A percentile compares a stretch with the other conserved stretches of the same genome.
Evolutionary conservation across 2,888 invertebrate species (phyloP).

Genomic region (Drosophila algonquin): DNA sequence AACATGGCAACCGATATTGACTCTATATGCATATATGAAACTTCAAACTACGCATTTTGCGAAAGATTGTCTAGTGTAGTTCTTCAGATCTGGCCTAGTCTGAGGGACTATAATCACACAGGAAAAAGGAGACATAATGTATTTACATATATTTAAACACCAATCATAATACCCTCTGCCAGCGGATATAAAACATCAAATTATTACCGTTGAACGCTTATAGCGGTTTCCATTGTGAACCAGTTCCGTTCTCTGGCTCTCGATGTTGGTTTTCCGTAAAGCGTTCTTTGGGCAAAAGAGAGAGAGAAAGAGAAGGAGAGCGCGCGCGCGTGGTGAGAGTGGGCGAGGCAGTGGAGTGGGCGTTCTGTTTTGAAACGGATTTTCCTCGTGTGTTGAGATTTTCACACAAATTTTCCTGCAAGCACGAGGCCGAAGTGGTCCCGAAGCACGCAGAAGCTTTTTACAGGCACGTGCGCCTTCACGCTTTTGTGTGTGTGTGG

Average conservation of each 20-base stretch:
- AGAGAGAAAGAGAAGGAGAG: neutral
- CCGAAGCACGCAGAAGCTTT: slow-evolving; percentile 28
- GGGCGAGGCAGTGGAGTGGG: slow-evolving; percentile 31
- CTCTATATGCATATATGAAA: no score
- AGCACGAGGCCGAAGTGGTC: slow-evolving; percentile 14
- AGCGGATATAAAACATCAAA: neutral
- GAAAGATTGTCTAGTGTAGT: neutral
- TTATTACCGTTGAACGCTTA: neutral
- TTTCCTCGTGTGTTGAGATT: slow-evolving; percentile 46
- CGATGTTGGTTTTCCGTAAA: neutral
- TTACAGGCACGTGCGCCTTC: slow-evolving; percentile 36
- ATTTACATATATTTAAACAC: no score
- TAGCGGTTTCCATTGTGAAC: neutral
- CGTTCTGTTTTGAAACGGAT: slow-evolving; percentile 49
- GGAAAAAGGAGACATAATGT: no score
- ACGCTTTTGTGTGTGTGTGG: slow-evolving; percentile 12
- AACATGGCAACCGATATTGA: no score
- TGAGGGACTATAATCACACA: neutral
- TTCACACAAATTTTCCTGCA: slow-evolving; percentile 28
- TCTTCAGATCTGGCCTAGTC: neutral
- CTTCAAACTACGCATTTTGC: neutral
- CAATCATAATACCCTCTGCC: no score
- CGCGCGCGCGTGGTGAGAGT: slow-evolving; percentile 37
- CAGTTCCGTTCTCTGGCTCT: slow-evolving; percentile 6
- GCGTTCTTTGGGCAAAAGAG: neutral